Percentiles rank a stretch among this genome's conserved stretches.
Conservation (phyloP, 1,140 invertebrate species). For the Bombus fervidus region DNA sequence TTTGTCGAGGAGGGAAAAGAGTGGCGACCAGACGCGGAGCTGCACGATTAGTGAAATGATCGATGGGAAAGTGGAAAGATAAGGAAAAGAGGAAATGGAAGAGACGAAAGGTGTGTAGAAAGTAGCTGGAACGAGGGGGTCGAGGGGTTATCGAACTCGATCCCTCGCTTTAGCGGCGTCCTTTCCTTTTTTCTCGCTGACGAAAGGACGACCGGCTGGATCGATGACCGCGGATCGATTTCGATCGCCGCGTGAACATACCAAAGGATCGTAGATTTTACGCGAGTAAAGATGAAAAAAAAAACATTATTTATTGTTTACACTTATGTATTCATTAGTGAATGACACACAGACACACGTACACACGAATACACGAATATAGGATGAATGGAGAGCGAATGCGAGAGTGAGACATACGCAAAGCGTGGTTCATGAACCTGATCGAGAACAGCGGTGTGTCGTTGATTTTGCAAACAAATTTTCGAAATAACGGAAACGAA, state of each 20-base stretch:
- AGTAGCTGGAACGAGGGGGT: constrained; percentile 5
- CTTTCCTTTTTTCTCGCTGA: constrained; percentile 30
- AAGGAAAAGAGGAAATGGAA: not conserved
- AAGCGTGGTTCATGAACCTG: constrained; percentile 61
- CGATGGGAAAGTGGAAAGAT: not conserved
- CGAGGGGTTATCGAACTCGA: not conserved
- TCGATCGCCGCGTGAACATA: constrained; percentile 49
- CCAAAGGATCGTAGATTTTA: constrained; percentile 59
- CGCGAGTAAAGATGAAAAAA: constrained; percentile 48
- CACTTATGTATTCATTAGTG: constrained; percentile 69
- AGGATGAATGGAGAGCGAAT: not conserved
- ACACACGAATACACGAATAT: not conserved
- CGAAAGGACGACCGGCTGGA: constrained; percentile 20
- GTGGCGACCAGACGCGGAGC: not conserved
- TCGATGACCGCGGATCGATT: constrained; percentile 20
- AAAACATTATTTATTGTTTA: constrained; percentile 75
- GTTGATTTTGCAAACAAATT: constrained; percentile 14
- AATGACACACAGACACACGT: constrained; percentile 50
- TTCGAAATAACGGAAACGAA: not conserved
- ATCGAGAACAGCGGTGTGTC: not conserved
- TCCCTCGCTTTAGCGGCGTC: constrained; percentile 36
- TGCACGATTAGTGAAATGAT: not conserved
- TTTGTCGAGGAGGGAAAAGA: not conserved
- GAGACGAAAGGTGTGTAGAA: constrained; percentile 1
- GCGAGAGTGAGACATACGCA: not conserved